A percentile compares a stretch with the other conserved stretches of the same genome.
Evolutionary conservation across 2,797 vertebrate genomes (phyloP).

Genomic region (Syngnathus rostellatus): DNA sequence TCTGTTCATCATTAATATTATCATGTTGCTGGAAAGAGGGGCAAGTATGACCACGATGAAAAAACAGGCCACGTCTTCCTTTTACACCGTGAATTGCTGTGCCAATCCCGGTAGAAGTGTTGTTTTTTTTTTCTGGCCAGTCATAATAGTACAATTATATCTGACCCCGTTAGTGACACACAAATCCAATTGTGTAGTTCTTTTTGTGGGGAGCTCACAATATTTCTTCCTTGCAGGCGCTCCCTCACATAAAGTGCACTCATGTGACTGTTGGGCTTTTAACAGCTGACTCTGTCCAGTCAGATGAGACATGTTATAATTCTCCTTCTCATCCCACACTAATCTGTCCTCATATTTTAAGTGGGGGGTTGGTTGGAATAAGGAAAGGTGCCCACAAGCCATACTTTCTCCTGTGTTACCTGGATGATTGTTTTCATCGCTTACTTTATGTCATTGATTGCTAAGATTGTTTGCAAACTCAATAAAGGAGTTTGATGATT

Average conservation of each 20-base stretch:
- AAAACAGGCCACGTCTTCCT: constrained; percentile 20
- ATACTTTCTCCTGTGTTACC: too few species aligned
- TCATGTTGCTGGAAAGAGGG: background rate
- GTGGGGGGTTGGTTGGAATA: too few species aligned
- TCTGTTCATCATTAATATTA: background rate
- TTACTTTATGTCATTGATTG: too few species aligned
- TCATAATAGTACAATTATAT: constrained; percentile 40
- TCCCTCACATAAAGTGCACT: background rate
- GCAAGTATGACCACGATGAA: background rate
- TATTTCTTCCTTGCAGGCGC: background rate
- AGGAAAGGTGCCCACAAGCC: too few species aligned
- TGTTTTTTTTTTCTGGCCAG: constrained; percentile 37
- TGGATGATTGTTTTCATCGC: too few species aligned
- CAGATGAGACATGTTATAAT: constrained; percentile 20
- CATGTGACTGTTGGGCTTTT: constrained; percentile 16
- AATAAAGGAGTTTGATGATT: background rate
- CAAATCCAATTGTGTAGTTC: constrained; percentile 28
- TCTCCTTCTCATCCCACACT: constrained; percentile 36
- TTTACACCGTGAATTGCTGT: constrained; percentile 10
- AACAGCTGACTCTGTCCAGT: constrained; percentile 5
- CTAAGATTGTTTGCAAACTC: background rate
- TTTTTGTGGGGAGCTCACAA: background rate
- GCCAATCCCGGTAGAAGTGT: constrained; percentile 30
- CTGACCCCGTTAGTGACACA: constrained; percentile 54
- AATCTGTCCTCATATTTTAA: constrained; percentile 18